Evolutionary conservation across 2,113 vertebrate species (phyloP), one percentile per base, ranked within the genome.

Genomic region (Pycnonotus jocosus): DNA sequence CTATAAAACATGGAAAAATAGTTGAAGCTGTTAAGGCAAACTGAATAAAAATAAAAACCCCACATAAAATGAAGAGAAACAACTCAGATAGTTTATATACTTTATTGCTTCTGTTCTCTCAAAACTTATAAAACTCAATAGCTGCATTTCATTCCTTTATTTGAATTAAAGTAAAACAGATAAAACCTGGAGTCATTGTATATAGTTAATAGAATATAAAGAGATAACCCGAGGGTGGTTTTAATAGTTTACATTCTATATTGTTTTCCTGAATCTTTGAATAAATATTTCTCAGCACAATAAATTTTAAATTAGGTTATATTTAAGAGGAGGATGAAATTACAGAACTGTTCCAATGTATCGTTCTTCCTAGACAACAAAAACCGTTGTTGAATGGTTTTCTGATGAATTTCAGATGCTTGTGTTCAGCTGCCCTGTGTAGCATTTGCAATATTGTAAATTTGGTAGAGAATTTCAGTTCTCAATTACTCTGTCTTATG

Each of bases 271-370:
- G 38, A 89, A 79, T 61, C 60, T 81, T 87, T 87, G 65, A 92
- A 82, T 92, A 95, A 92, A 71, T 86, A 92, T 90, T 95, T 73
- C 16, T 90, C 20, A 54, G 27, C 56, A 88, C 24, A 90, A 87
- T 86, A 91, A 53, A 69, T 92, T 93, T 88, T 82, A 83, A 80
- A 81, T 88, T 71, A 86, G 15, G 13, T 54, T 94, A 61, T 65
- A 91, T 82, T 70, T 51, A 91, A 73, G 38, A 93, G 20, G 10
- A 14, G 62, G 54, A 80, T 69, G 54, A 85, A 83, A 73, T 94
- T 93, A 86, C 58, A 90, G 68, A 90, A 70, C 38, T 62, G 8
- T 20, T 91, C 70, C 60, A 80, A 44, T 73, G 12, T 57, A 44
- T 88, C 2, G 0, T 70, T 94, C 69, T 88, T 95, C 38, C 38